These are phyloP conservation scores for Pitta sordida DNA, from an alignment of 2,113 vertebrate species.

Conservation along the genomic window DNA sequence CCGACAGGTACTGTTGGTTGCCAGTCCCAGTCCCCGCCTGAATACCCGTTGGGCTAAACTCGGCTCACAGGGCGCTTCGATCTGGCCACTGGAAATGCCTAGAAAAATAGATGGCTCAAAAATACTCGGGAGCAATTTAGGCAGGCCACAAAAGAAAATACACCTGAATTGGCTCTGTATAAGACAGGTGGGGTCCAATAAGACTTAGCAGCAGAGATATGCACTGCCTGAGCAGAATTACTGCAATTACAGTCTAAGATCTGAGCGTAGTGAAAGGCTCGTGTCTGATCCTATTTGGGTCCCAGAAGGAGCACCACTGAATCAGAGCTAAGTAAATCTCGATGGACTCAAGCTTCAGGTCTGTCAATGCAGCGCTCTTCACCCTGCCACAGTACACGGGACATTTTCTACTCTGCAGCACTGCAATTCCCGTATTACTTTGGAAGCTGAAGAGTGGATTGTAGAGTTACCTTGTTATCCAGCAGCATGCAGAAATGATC, in stretches of 20 bases:
- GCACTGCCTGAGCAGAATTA: accelerated
- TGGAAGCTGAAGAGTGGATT: not conserved
- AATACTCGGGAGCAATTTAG: not conserved
- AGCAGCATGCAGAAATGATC: not conserved
- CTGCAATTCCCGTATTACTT: accelerated
- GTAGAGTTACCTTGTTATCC: not conserved
- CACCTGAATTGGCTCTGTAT: not conserved
- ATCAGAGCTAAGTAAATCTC: not conserved
- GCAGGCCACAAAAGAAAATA: not conserved
- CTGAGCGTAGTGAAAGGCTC: accelerated
- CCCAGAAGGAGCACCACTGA: not conserved
- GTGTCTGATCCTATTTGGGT: not conserved
- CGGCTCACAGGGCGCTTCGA: accelerated
- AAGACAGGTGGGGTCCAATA: not conserved
- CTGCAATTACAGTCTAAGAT: not conserved
- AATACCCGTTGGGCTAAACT: not conserved
- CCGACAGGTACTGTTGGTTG: accelerated
- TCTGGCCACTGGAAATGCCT: not conserved
- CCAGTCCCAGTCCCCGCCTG: not conserved
- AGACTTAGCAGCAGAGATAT: not conserved
- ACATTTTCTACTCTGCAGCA: not conserved
- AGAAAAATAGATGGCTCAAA: not conserved
- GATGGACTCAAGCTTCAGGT: not conserved
- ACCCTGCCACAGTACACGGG: not conserved
- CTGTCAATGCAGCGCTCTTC: not conserved